Percentiles rank a stretch among this genome's conserved stretches.
These are phyloP conservation scores for Caenorhabditis becei DNA, from an alignment of 2,888 invertebrate species.

Conservation along the genomic window DNA sequence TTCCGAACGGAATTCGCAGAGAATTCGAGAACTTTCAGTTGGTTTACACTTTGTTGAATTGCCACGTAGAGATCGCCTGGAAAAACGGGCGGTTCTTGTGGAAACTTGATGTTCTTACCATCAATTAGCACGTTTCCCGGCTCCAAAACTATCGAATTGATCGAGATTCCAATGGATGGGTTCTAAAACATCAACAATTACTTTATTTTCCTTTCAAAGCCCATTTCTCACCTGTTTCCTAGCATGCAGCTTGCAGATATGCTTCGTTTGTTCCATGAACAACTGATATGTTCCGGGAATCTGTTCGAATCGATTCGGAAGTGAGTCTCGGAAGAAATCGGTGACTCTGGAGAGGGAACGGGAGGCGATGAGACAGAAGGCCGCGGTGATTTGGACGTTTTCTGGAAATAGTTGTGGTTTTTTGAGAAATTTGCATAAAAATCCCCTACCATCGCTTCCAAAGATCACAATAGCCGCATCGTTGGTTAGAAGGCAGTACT, in stretches of 20 bases:
- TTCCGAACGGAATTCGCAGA: slow-evolving; percentile 44
- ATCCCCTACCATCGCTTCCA: slow-evolving; percentile 50
- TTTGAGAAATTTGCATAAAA: neutral
- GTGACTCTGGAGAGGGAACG: neutral
- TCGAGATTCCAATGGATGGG: slow-evolving; percentile 29
- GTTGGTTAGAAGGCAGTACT: slow-evolving; percentile 61
- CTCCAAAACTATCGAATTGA: slow-evolving; percentile 37
- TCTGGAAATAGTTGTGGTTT: slow-evolving; percentile 26
- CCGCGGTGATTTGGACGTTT: slow-evolving; percentile 53
- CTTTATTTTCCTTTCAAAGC: neutral
- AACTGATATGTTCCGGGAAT: slow-evolving; percentile 54
- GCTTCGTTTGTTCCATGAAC: slow-evolving; percentile 48
- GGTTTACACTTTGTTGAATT: slow-evolving; percentile 34
- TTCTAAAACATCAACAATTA: slow-evolving; percentile 5
- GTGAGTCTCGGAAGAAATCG: slow-evolving; percentile 48
- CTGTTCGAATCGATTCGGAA: slow-evolving; percentile 43
- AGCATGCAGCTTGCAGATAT: slow-evolving; percentile 33
- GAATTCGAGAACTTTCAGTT: slow-evolving; percentile 52
- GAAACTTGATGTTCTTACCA: slow-evolving; percentile 2
- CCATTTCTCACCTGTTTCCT: neutral
- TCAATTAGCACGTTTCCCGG: slow-evolving; percentile 59
- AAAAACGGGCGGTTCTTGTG: neutral
- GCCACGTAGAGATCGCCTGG: slow-evolving; percentile 46
- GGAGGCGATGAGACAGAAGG: slow-evolving; percentile 29
- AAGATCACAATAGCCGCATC: slow-evolving; percentile 63